A percentile compares a stretch with the other conserved stretches of the same genome.
Conservation (phyloP, 2,797 vertebrate genomes). For the Dallia pectoralis region DNA sequence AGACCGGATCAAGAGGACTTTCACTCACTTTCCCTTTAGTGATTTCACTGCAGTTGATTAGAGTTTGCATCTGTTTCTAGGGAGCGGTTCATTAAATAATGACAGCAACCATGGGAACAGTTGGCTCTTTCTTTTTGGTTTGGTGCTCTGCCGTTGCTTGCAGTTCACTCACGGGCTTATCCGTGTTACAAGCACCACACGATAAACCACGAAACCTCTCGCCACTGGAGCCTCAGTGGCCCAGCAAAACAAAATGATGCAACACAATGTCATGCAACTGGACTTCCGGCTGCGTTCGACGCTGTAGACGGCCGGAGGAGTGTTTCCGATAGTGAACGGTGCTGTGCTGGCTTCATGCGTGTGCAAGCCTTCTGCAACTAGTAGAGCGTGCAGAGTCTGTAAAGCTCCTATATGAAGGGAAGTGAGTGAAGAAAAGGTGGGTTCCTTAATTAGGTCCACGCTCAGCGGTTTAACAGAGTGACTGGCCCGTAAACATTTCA, state of each 20-base stretch:
- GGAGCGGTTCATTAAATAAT: not conserved
- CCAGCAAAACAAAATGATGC: slow-evolving; percentile 21
- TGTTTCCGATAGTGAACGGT: slow-evolving; percentile 24
- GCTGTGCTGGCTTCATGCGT: slow-evolving; percentile 2
- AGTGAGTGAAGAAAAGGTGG: slow-evolving; percentile 46
- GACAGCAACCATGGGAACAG: not conserved
- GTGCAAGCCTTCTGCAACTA: slow-evolving; percentile 4
- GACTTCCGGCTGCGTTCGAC: slow-evolving; percentile 7
- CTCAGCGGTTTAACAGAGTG: slow-evolving; percentile 45
- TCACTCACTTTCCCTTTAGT: not conserved
- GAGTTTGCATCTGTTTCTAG: not conserved
- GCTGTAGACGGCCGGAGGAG: slow-evolving; percentile 20
- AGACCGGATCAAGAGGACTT: not conserved
- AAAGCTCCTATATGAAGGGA: slow-evolving; percentile 44
- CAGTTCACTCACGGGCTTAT: not conserved
- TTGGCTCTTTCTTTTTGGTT: not conserved
- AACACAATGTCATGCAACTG: slow-evolving; percentile 8
- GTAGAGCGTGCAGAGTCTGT: slow-evolving; percentile 18
- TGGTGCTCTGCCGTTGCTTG: not conserved
- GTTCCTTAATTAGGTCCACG: slow-evolving; percentile 55
- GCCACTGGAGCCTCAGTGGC: not conserved
- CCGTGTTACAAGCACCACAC: not conserved
- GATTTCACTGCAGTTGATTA: not conserved
- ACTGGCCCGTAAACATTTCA: slow-evolving; percentile 53
- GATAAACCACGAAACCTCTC: not conserved